These are phyloP conservation scores for Didymodactylos carnosus DNA, from an alignment of 2,888 invertebrate species.

Conservation along the genomic window DNA sequence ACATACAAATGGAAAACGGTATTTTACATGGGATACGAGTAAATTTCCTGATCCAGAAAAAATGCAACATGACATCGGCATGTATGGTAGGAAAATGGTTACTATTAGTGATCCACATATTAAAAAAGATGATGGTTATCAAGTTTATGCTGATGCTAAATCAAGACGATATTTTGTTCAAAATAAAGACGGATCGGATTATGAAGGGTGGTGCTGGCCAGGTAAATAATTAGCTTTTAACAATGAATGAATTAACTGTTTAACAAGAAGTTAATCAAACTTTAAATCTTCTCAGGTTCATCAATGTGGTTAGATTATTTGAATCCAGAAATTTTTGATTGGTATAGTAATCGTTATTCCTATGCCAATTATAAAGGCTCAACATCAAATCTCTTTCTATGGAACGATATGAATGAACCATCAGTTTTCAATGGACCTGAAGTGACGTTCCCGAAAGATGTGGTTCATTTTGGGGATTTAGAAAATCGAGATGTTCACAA, in stretches of 20 bases:
- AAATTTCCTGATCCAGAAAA: conserved; percentile 66
- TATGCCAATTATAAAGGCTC: conserved; percentile 57
- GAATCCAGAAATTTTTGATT: conserved; percentile 55
- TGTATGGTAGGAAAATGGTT: conserved; percentile 72
- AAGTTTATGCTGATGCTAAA: conserved; percentile 54
- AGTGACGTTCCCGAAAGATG: conserved; percentile 88
- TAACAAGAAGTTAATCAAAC: too few species aligned
- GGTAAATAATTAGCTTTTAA: too few species aligned
- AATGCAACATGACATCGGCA: conserved; percentile 72
- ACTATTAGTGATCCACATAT: conserved; percentile 94
- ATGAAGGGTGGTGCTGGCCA: conserved; percentile 99
- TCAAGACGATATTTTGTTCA: conserved; percentile 70
- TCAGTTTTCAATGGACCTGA: conserved; percentile 97
- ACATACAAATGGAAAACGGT: conserved; percentile 83
- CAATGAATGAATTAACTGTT: too few species aligned
- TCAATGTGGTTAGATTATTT: conserved; percentile 84
- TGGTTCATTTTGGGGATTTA: conserved; percentile 62
- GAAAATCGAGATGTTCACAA: conserved; percentile 87
- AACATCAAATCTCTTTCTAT: conserved; percentile 60
- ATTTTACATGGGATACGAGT: conserved; percentile 87
- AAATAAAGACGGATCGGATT: conserved; percentile 65
- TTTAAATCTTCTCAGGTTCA: too few species aligned
- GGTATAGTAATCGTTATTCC: conserved; percentile 50
- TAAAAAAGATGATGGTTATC: conserved; percentile 71
- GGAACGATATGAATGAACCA: conserved; percentile 99